Base-by-base conservation (phyloP, 1,140 invertebrate genomes). In the Mactra quadrangularis region DNA sequence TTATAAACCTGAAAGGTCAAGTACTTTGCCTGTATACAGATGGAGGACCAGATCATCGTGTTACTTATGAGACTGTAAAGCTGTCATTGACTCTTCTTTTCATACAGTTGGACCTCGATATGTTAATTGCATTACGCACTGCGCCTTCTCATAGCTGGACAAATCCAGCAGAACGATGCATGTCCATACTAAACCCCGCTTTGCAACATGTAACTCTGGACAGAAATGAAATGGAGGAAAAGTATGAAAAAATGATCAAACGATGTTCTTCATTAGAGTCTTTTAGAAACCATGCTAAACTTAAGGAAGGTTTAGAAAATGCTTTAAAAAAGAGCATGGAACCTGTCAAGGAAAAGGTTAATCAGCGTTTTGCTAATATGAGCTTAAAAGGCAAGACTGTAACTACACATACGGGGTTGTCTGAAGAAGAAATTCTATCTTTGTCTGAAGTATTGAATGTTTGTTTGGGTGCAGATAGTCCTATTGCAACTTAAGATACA, bases 11-110 rank as follows among this genome's bases (percentile, higher is more conserved):
- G n/a, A n/a, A 45, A 31, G 52, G 50, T n/a, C 47, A 41, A 45
- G 25, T 81, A 1, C 62, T 81, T 7, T 41, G 81, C 9, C 52
- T 57, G 47, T 82, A 47, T 76, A 25, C 83, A 53, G 83, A 85
- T 82, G 83, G 70, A 47, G 77, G 83, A n/a, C 68, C 71, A 35
- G 83, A 82, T 62, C 77, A 85, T 7, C 57, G 70, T 3, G n/a
- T 22, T 3, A 85, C 76, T 22, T 76, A 47, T 45, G n/a, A 68
- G 15, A 25, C 77, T 64, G 77, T 82, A 9, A 66, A 85, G 35
- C 29, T 57, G 29, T 25, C 83, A 31, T 22, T 55, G 33, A 68
- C 82, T 13, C 13, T n/a, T 25, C 22, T 82, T 15, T 85, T 82
- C 50, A 53, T 11, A 66, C 15, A 62, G 25, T 33, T 75, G 4